Conservation (phyloP, 2,888 invertebrate genomes). For the Mythimna ferrago region DNA sequence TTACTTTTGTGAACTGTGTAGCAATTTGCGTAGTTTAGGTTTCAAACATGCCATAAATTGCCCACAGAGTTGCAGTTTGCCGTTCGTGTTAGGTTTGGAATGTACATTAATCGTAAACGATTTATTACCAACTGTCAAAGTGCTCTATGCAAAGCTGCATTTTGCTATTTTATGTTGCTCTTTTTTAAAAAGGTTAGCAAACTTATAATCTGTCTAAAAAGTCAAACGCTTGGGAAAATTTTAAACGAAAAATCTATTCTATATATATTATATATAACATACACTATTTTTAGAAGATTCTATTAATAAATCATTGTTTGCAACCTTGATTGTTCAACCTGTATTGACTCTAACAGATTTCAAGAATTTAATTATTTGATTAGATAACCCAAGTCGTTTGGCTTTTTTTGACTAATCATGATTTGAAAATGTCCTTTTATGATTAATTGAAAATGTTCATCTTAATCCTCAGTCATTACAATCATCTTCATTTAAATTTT, state of each 20-base stretch:
- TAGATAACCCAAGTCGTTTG: too few relatives aligned
- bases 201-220: not conserved
- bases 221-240: too few relatives aligned
- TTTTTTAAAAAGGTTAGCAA: not conserved
- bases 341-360: too few relatives aligned
- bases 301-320: too few relatives aligned
- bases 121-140: constrained; percentile 5
- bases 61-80: constrained; percentile 4
- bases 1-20: not conserved
- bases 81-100: constrained; percentile 12
- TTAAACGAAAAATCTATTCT: too few relatives aligned
- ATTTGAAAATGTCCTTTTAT: not conserved
- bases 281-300: too few relatives aligned
- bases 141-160: not conserved
- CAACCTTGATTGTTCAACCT: too few relatives aligned
- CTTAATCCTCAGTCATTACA: not conserved
- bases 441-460: not conserved
- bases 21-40: not conserved
- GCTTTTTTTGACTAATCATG: too few relatives aligned
- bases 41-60: constrained; percentile 30
- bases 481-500: not conserved
- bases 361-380: too few relatives aligned
- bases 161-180: not conserved
- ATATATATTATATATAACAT: too few relatives aligned
- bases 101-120: not conserved